phyloP scores from a whole-genome alignment of 1,140 invertebrate species.

The Achatina immaculata region DNA sequence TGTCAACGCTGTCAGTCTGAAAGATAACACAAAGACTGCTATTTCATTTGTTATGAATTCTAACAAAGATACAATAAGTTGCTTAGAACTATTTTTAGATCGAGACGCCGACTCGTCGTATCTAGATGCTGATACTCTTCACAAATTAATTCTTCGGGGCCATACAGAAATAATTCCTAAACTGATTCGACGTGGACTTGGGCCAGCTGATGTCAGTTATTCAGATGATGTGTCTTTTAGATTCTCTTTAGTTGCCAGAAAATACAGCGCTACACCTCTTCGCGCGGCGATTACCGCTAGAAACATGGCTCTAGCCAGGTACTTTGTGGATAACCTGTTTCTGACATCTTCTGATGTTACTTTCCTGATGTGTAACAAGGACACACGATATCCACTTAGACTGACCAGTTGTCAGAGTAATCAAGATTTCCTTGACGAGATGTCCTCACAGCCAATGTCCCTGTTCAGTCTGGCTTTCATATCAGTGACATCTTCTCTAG shows the following conservation, averaged over 20 bases:
- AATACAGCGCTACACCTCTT: neutral
- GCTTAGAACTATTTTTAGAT: neutral
- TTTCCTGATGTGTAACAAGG: neutral
- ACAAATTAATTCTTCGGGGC: neutral
- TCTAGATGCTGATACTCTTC: neutral
- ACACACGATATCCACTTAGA: neutral
- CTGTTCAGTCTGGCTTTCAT: neutral
- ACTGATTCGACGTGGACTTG: neutral
- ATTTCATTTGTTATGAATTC: neutral
- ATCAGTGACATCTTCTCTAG: neutral
- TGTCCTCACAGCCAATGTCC: constrained; percentile 3
- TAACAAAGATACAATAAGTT: neutral
- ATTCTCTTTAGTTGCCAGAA: neutral
- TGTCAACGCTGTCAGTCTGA: neutral
- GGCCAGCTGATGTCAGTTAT: neutral
- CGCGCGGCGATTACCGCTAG: neutral
- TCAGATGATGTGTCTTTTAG: neutral
- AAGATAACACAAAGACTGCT: neutral
- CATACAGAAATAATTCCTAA: neutral
- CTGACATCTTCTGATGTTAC: neutral
- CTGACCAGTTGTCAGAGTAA: neutral
- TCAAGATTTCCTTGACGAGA: constrained; percentile 2
- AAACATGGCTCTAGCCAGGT: neutral
- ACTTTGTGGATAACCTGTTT: constrained; percentile 6
- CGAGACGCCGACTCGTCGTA: neutral